These are phyloP conservation scores for Puntigrus tetrazona DNA, from an alignment of 2,113 vertebrate species.

Conservation along the genomic window DNA sequence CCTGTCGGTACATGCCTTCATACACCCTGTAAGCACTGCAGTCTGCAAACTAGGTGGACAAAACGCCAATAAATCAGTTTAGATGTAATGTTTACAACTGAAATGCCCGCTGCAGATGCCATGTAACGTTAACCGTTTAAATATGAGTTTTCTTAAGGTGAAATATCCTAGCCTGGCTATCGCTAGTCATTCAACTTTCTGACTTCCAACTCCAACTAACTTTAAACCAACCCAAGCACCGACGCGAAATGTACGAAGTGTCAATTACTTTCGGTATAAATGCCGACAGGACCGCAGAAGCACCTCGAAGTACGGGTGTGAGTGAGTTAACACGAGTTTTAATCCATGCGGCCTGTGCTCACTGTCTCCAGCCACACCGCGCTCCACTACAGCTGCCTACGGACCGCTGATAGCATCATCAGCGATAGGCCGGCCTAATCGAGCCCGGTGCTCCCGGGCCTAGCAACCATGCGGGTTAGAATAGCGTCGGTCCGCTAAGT, in stretches of 20 bases:
- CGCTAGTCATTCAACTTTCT: slow-evolving; percentile 1
- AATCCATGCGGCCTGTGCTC: slow-evolving; percentile 67
- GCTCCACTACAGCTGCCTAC: slow-evolving; percentile 55
- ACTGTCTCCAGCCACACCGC: slow-evolving; percentile 39
- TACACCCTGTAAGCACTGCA: background rate
- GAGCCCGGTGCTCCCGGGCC: slow-evolving; percentile 71
- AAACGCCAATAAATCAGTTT: background rate
- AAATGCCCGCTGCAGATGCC: background rate
- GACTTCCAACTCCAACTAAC: slow-evolving; percentile 25
- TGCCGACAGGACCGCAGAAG: background rate
- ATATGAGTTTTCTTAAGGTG: background rate
- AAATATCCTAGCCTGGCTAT: background rate
- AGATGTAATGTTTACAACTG: background rate
- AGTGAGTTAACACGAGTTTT: slow-evolving; percentile 40
- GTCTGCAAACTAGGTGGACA: background rate
- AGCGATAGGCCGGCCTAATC: slow-evolving; percentile 48
- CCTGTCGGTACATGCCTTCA: background rate
- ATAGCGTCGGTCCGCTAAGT: slow-evolving; percentile 47
- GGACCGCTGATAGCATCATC: slow-evolving; percentile 10
- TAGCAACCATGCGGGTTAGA: slow-evolving; percentile 66
- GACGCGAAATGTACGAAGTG: background rate
- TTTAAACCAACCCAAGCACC: background rate
- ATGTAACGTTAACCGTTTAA: background rate
- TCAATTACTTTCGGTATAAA: background rate
- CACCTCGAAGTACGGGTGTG: background rate